These are phyloP conservation scores for Scrobipalpa costella DNA, from an alignment of 2,888 invertebrate genomes.

Conservation along the genomic window DNA sequence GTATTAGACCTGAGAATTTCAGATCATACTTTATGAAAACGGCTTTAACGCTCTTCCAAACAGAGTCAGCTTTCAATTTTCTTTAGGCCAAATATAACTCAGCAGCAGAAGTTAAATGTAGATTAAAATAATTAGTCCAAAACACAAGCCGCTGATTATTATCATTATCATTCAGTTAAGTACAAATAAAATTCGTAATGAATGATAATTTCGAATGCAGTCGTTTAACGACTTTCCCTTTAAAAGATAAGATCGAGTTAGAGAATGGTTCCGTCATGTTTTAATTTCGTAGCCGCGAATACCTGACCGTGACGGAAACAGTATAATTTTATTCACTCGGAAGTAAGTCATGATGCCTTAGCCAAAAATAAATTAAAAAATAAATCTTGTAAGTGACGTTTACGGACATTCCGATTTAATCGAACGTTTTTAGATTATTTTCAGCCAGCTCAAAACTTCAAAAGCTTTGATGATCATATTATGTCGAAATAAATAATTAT, in stretches of 20 bases:
- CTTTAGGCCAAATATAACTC: too few species aligned
- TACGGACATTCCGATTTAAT: too few species aligned
- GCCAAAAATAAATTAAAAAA: not conserved
- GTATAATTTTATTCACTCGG: constrained; percentile 14
- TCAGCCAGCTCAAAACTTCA: too few species aligned
- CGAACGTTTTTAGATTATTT: too few species aligned
- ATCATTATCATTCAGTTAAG: constrained; percentile 13
- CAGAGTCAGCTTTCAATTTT: too few species aligned
- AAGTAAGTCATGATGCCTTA: constrained; percentile 6
- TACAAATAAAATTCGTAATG: constrained; percentile 15
- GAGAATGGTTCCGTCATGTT: constrained; percentile 14
- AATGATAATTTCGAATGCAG: constrained; percentile 4
- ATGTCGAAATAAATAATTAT: too few species aligned
- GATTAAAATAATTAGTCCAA: not conserved
- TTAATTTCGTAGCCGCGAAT: constrained; percentile 2
- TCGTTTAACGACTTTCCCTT: constrained; percentile 23
- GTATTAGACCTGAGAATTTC: too few species aligned
- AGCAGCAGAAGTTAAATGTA: not conserved
- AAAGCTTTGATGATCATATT: too few species aligned
- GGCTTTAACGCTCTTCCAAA: too few species aligned
- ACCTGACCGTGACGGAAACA: constrained; percentile 6
- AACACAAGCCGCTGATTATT: constrained; percentile 1
- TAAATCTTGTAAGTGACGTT: not conserved
- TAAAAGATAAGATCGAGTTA: constrained; percentile 11
- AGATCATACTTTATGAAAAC: too few species aligned